Evolutionary conservation across 2,888 invertebrate species (phyloP), one percentile per base, ranked within the genome.

Genomic region (Orchesellides sinensis): DNA sequence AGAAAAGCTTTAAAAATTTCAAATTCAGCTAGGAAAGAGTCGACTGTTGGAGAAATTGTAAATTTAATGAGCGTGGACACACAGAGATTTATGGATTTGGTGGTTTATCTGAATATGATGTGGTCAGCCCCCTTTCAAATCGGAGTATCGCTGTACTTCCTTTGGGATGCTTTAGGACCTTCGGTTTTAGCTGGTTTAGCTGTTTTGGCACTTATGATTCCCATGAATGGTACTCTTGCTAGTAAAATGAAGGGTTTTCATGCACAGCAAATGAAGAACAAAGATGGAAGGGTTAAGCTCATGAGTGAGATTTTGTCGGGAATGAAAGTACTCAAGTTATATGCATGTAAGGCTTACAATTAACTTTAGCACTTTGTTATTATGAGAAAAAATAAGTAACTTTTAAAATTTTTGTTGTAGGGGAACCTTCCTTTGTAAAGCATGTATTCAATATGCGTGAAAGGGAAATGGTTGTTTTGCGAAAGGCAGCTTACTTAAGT

Each of bases 261-360:
- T 90, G 94, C 96, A 69, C 92, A 92, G 85, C 97, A 97, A 90
- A 97, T 98, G 97, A 96, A 96, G 89, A 94, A 94, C 90, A 98
- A 98, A 91, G 98, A 98, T 89, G 95, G 96, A 89, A 92, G 98
- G 88, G 96, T 98, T 0, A 97, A 97, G 89, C 91, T 97, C 70
- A 97, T 97, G 95, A 97, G 96, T 89, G 98, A 98, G 92, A 94
- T 97, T 85, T 92, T 98, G 75, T 96, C 95, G 90, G 97, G 97
- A 65, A 97, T 98, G 86, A 98, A 97, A 92, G 96, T 94, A 89
- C 14, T 83, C 21, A 85, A 83, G 27, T 17, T 89, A 84, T 87
- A 88, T 65, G 84, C 85, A 10, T 87, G 56, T 23, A 27, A 5
- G 56, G 73, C 2, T 40, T 40, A 32, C 5, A 32, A 32, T 32